Evolutionary conservation across 2,113 vertebrate species (phyloP).

Genomic region (Rhipidura dahli): DNA sequence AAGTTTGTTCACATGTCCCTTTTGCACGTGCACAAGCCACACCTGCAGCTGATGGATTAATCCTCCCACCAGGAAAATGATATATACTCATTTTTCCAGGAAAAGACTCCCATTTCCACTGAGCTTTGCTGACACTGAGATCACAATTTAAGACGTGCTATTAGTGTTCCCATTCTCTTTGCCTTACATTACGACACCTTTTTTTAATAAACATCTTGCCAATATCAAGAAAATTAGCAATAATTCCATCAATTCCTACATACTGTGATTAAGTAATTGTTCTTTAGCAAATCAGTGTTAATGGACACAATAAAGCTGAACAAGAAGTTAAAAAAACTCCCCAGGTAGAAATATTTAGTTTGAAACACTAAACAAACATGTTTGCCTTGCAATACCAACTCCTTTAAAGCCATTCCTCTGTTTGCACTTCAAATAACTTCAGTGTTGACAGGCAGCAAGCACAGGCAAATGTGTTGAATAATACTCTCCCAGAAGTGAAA

Average conservation of each 20-base stretch:
- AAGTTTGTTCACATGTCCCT: not conserved
- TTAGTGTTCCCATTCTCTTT: not conserved
- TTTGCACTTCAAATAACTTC: slow-evolving; percentile 8
- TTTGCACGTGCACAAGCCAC: not conserved
- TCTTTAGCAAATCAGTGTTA: not conserved
- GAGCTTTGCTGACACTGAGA: not conserved
- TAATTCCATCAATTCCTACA: not conserved
- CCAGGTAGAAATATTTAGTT: not conserved
- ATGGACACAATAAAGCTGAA: not conserved
- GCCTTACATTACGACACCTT: not conserved
- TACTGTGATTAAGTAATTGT: not conserved
- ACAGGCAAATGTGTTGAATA: not conserved
- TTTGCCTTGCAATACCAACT: not conserved
- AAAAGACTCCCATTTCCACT: not conserved
- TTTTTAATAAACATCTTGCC: not conserved
- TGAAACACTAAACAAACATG: not conserved
- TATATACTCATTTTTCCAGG: not conserved
- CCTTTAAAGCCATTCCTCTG: not conserved
- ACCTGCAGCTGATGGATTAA: not conserved
- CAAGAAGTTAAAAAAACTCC: not conserved
- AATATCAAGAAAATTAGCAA: not conserved
- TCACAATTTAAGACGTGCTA: not conserved
- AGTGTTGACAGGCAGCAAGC: not conserved
- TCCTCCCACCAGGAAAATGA: not conserved
- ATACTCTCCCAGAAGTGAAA: not conserved